Evolutionary conservation across 2,113 vertebrate species (phyloP).

Genomic region (Cyrtonyx montezumae): DNA sequence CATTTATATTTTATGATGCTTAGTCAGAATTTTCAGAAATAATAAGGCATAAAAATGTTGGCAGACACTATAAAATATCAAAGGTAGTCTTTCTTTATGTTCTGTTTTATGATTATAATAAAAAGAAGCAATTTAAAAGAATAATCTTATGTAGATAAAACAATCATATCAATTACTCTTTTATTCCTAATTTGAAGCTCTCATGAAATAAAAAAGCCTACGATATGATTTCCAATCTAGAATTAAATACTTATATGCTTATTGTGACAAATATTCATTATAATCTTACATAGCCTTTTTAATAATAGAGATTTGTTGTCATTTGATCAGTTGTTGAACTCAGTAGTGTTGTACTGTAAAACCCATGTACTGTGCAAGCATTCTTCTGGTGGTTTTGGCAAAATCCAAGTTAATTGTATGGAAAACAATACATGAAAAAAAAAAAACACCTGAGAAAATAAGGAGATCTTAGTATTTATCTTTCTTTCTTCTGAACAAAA

Average conservation of each 20-base stretch:
- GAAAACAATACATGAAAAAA: not conserved
- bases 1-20: not conserved
- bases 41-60: not conserved
- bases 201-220: not conserved
- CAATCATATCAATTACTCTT: conserved; percentile 16
- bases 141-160: not conserved
- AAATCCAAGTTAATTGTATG: not conserved
- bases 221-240: not conserved
- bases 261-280: not conserved
- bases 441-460: not conserved
- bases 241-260: not conserved
- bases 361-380: not conserved
- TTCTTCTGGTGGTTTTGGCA: not conserved
- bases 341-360: not conserved
- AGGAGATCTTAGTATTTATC: not conserved
- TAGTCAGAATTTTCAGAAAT: not conserved
- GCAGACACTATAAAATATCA: not conserved
- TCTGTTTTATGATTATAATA: conserved; percentile 29
- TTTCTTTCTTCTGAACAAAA: not conserved
- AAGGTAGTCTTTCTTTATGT: not conserved
- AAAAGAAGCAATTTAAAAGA: not conserved
- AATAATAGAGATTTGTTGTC: not conserved
- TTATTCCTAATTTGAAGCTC: not conserved
- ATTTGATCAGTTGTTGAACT: not conserved
- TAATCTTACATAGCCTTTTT: not conserved